phyloP scores from a whole-genome alignment of 2,113 vertebrate species.

The Condylura cristata region DNA sequence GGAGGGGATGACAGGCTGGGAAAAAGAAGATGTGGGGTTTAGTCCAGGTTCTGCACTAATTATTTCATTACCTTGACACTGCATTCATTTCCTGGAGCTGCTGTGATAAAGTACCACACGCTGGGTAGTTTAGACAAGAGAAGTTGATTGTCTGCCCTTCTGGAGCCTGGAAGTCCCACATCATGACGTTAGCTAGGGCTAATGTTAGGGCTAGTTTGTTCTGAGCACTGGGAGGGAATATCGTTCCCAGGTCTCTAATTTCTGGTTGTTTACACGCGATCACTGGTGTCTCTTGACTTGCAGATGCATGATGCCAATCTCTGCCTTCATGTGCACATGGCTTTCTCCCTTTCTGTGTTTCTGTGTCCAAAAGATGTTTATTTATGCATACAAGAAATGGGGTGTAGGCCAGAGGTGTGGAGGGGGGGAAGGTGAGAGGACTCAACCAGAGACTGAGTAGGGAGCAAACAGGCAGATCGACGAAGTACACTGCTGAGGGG shows the following conservation, averaged over 20 bases:
- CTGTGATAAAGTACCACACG: background rate
- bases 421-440: too few relatives aligned
- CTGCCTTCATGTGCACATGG: background rate
- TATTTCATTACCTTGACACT: background rate
- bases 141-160: background rate
- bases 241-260: background rate
- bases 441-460: too few relatives aligned
- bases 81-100: background rate
- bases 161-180: background rate
- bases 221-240: background rate
- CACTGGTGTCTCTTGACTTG: background rate
- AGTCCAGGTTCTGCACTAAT: background rate
- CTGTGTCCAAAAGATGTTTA: too few relatives aligned
- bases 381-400: too few relatives aligned
- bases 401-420: too few relatives aligned
- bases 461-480: too few relatives aligned
- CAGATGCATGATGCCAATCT: accelerated
- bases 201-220: background rate
- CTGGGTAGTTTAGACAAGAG: background rate
- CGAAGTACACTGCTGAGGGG: too few relatives aligned
- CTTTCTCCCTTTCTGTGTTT: background rate
- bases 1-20: background rate
- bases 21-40: background rate
- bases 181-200: background rate
- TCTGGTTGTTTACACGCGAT: background rate